phyloP scores from a whole-genome alignment of 1,140 invertebrate genomes.

The Formica exsecta region DNA sequence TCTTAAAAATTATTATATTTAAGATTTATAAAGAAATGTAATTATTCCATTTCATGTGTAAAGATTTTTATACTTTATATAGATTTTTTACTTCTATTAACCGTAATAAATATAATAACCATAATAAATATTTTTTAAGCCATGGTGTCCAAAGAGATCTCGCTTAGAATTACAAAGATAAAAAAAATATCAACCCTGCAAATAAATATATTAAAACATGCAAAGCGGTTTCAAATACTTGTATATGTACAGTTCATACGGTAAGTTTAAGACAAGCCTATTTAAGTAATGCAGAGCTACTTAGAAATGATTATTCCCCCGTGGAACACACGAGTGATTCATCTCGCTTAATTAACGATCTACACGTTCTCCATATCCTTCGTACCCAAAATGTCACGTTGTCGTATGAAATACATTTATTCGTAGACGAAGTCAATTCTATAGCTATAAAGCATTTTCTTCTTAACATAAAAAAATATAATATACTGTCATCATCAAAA shows the following conservation, averaged over 20 bases:
- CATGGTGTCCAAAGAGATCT: background rate
- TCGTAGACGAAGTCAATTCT: background rate
- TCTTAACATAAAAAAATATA: background rate
- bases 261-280: background rate
- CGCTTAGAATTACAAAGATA: background rate
- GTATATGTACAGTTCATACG: background rate
- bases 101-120: background rate
- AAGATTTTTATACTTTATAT: background rate
- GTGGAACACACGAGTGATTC: conserved; percentile 36
- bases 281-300: background rate
- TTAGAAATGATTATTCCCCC: conserved; percentile 10
- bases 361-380: background rate
- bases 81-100: background rate
- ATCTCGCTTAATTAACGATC: conserved; percentile 42
- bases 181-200: background rate
- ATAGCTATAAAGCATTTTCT: background rate
- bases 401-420: background rate
- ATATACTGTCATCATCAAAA: background rate
- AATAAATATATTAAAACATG: background rate
- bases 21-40: background rate
- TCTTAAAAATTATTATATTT: background rate
- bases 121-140: background rate
- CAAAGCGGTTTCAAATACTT: conserved; percentile 3
- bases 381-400: conserved; percentile 25
- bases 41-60: background rate